Base-by-base conservation (phyloP, 2,888 invertebrate species). In the Scrobipalpa atriplicella region DNA sequence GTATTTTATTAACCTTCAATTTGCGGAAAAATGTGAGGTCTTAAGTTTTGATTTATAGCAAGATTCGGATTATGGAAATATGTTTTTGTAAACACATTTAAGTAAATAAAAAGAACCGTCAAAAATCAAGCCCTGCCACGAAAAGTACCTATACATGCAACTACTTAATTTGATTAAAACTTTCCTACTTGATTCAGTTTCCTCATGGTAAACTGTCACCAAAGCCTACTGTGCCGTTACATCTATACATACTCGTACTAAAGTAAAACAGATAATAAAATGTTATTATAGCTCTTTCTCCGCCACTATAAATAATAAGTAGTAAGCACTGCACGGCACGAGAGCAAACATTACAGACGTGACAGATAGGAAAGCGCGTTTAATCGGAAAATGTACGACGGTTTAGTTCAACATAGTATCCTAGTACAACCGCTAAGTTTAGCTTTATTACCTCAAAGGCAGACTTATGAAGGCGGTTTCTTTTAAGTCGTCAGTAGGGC, bases 281-380 rank as follows among this genome's bases (percentile, higher is more conserved):
- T n/a, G n/a, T n/a, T n/a, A n/a, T n/a, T n/a, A n/a, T n/a, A n/a
- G n/a, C n/a, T n/a, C n/a, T n/a, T n/a, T n/a, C n/a, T n/a, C n/a
- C n/a, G n/a, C n/a, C n/a, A n/a, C n/a, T n/a, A n/a, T n/a, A n/a
- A n/a, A n/a, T n/a, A n/a, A n/a, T n/a, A n/a, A n/a, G 19, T 21
- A n/a, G 58, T 58, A 29, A 29, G 36, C 58, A 36, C 58, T 38
- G 16, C 9, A 58, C 36, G n/a, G 5, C 1, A 29, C 13, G 9
- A 9, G 51, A 2, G 18, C 38, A 58, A 58, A 58, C 76, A 75
- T 79, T 83, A 86, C 82, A 87, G 76, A 80, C 80, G 82, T 84
- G 83, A 78, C 75, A 84, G 85, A 86, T 84, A 84, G 85, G 86
- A 84, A 88, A 87, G 86, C 78, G 82, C 82, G 80, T 85, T 86